Percentiles rank a stretch among this genome's conserved stretches.
Evolutionary conservation across 1,140 invertebrate species (phyloP).

Genomic region (Asbolus verrucosus): DNA sequence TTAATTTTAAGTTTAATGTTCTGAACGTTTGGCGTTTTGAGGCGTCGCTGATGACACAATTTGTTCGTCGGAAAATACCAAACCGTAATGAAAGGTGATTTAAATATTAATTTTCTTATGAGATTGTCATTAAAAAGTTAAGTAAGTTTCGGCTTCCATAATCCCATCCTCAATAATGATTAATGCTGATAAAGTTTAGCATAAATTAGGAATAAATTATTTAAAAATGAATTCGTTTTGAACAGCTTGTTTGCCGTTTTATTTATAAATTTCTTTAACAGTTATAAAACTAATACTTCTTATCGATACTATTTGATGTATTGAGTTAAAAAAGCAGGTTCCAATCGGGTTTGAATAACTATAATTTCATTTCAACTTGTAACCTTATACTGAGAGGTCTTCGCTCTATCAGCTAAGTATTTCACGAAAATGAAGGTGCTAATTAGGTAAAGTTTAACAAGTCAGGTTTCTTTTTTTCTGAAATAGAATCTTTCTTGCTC

Average conservation of each 20-base stretch:
- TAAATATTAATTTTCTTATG: background rate
- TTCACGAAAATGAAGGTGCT: too few relatives aligned
- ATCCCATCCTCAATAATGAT: constrained; percentile 9
- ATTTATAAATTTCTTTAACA: constrained; percentile 25
- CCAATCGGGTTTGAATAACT: too few relatives aligned
- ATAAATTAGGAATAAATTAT: constrained; percentile 23
- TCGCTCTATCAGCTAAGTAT: too few relatives aligned
- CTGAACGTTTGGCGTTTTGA: too few relatives aligned
- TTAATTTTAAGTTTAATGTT: too few relatives aligned
- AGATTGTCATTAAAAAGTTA: constrained; percentile 16
- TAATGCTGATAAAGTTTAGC: background rate
- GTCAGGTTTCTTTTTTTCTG: too few relatives aligned
- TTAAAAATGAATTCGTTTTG: background rate
- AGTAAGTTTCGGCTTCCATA: constrained; percentile 13
- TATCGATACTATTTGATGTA: background rate
- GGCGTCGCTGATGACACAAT: background rate
- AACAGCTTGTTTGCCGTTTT: background rate
- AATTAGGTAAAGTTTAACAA: too few relatives aligned
- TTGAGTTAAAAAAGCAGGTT: too few relatives aligned
- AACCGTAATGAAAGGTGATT: constrained; percentile 22
- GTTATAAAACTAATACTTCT: background rate
- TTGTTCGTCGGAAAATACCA: background rate
- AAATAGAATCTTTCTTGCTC: too few relatives aligned
- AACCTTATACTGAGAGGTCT: too few relatives aligned
- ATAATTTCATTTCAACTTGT: too few relatives aligned